Evolutionary conservation across 2,797 vertebrate species (phyloP).

Genomic region (Borostomias antarcticus): DNA sequence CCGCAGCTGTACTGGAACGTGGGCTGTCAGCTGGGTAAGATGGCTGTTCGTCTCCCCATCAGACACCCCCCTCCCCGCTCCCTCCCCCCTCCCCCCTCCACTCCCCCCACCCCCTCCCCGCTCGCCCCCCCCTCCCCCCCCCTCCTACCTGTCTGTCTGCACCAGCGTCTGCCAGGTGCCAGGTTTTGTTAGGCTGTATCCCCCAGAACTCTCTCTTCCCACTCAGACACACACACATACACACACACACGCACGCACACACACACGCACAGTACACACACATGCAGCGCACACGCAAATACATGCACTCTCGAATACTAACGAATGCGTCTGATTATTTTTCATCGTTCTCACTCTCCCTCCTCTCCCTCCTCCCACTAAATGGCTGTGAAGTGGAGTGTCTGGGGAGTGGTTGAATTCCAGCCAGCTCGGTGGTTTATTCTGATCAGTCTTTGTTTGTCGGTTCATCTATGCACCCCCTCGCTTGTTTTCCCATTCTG

Average conservation of each 20-base stretch:
- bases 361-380: no score
- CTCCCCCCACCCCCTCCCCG: no score
- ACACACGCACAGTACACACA: conserved; percentile 6
- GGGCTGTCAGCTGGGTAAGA: conserved; percentile 93
- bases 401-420: no score
- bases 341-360: no score
- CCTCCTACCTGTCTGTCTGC: conserved; percentile 26
- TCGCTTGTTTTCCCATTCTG: no score
- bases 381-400: no score
- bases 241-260: background rate
- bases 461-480: no score
- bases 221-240: background rate
- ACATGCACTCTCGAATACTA: conserved; percentile 10
- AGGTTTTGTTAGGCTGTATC: conserved; percentile 28
- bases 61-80: no score
- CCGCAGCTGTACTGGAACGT: conserved; percentile 96
- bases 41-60: conserved; percentile 13
- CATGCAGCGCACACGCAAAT: background rate
- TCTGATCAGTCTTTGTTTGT: no score
- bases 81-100: no score
- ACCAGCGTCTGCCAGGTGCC: conserved; percentile 16
- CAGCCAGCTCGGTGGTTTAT: no score
- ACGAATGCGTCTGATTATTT: conserved; percentile 9
- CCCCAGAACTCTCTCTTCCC: background rate
- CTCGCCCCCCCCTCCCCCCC: no score